phyloP scores from a whole-genome alignment of 2,888 invertebrate genomes.

The Blomia tropicalis region DNA sequence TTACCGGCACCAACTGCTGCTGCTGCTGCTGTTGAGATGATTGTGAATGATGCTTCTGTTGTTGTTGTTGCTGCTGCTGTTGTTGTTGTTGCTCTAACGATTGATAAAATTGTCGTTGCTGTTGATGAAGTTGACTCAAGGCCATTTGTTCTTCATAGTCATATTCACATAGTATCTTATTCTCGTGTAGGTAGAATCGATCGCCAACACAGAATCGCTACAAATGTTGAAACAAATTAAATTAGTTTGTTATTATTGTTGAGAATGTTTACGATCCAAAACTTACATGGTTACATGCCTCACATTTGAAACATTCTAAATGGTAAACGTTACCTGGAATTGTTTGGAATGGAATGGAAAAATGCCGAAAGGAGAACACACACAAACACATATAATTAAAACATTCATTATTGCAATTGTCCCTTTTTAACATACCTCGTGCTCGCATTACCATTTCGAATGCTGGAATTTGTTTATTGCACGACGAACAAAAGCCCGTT shows the following conservation, averaged over 20 bases:
- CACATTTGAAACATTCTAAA: conserved; percentile 40
- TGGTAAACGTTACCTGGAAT: conserved; percentile 36
- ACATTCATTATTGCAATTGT: no score
- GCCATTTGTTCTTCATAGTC: conserved; percentile 71
- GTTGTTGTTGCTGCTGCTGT: conserved; percentile 9
- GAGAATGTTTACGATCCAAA: no score
- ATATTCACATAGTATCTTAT: conserved; percentile 83
- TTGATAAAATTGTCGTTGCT: conserved; percentile 11
- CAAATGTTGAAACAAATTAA: not conserved
- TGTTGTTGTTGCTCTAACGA: conserved; percentile 8
- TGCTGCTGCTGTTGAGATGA: conserved; percentile 1
- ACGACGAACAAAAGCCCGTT: conserved; percentile 54
- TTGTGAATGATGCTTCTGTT: no score
- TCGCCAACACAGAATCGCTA: conserved; percentile 85
- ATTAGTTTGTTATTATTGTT: not conserved
- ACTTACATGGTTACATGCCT: conserved; percentile 38
- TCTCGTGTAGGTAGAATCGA: conserved; percentile 77
- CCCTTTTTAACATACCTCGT: conserved; percentile 40
- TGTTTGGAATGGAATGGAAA: not conserved
- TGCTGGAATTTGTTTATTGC: conserved; percentile 78
- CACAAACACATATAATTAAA: no score
- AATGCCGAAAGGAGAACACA: not conserved
- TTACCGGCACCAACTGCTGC: not conserved
- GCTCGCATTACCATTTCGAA: conserved; percentile 93
- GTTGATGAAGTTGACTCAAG: conserved; percentile 15